Evolutionary conservation across 2,797 vertebrate genomes (phyloP).

Genomic region (Pampus argenteus): DNA sequence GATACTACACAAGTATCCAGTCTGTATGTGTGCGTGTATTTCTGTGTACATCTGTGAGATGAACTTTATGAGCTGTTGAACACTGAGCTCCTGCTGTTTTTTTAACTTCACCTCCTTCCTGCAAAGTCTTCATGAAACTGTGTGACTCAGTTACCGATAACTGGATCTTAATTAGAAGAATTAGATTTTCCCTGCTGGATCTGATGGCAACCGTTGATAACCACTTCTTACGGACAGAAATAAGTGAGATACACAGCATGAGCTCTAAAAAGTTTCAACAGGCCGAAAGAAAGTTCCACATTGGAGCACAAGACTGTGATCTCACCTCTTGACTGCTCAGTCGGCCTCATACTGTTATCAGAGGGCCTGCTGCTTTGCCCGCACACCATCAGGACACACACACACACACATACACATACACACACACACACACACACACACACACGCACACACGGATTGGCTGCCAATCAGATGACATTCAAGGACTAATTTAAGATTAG

Average conservation of each 20-base stretch:
- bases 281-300: slow-evolving; percentile 26
- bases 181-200: slow-evolving; percentile 56
- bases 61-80: slow-evolving; percentile 19
- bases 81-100: slow-evolving; percentile 38
- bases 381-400: background rate
- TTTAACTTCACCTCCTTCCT: slow-evolving; percentile 54
- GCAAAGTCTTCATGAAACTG: slow-evolving; percentile 53
- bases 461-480: slow-evolving; percentile 13
- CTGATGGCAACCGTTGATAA: slow-evolving; percentile 30
- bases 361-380: slow-evolving; percentile 7
- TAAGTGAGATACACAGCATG: background rate
- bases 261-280: slow-evolving; percentile 15
- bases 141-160: slow-evolving; percentile 55
- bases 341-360: slow-evolving; percentile 11
- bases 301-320: slow-evolving; percentile 7
- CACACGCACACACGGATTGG: slow-evolving; percentile 2
- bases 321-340: background rate
- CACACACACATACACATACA: slow-evolving; percentile 10
- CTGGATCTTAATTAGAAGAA: slow-evolving; percentile 55
- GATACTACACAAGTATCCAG: background rate
- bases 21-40: slow-evolving; percentile 24
- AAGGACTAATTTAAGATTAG: slow-evolving; percentile 39
- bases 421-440: slow-evolving; percentile 4
- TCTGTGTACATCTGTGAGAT: background rate
- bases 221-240: slow-evolving; percentile 18